Evolutionary conservation across 2,888 invertebrate species (phyloP).

Genomic region (Nomada fabriciana): DNA sequence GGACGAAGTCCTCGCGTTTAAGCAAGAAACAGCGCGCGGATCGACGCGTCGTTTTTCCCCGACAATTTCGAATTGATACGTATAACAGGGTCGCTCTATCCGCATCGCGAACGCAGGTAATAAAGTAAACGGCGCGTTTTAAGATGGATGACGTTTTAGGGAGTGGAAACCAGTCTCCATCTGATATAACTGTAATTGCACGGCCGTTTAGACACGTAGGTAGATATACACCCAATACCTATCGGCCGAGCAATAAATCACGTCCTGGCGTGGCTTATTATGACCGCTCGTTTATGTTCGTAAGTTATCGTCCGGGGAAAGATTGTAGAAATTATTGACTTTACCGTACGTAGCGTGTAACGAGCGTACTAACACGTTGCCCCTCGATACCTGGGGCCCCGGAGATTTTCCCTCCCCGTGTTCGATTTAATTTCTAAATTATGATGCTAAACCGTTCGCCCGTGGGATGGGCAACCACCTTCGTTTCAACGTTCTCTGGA

Average conservation of each 20-base stretch:
- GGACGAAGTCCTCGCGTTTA: slow-evolving; percentile 45
- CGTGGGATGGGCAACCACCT: background rate
- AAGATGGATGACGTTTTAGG: slow-evolving; percentile 57
- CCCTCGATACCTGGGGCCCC: background rate
- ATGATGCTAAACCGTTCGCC: slow-evolving; percentile 9
- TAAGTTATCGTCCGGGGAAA: slow-evolving; percentile 59
- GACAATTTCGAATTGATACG: background rate
- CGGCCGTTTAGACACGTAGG: slow-evolving; percentile 67
- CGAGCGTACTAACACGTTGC: slow-evolving; percentile 26
- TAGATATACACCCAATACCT: slow-evolving; percentile 59
- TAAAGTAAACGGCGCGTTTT: slow-evolving; percentile 52
- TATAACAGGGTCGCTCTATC: background rate
- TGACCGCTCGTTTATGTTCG: slow-evolving; percentile 66
- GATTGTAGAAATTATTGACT: slow-evolving; percentile 60
- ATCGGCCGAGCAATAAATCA: slow-evolving; percentile 69
- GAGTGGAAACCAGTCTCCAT: slow-evolving; percentile 69
- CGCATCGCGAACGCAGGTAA: slow-evolving; percentile 26
- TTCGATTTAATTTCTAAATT: slow-evolving; percentile 46
- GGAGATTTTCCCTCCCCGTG: slow-evolving; percentile 22
- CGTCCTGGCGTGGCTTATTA: slow-evolving; percentile 63
- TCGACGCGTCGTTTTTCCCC: background rate
- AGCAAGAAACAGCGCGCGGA: slow-evolving; percentile 21
- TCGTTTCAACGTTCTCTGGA: background rate
- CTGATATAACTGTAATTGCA: slow-evolving; percentile 70
- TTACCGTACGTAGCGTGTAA: slow-evolving; percentile 44